These are phyloP conservation scores for Pristionchus japonicus DNA, from an alignment of 2,888 invertebrate genomes.

Conservation along the genomic window DNA sequence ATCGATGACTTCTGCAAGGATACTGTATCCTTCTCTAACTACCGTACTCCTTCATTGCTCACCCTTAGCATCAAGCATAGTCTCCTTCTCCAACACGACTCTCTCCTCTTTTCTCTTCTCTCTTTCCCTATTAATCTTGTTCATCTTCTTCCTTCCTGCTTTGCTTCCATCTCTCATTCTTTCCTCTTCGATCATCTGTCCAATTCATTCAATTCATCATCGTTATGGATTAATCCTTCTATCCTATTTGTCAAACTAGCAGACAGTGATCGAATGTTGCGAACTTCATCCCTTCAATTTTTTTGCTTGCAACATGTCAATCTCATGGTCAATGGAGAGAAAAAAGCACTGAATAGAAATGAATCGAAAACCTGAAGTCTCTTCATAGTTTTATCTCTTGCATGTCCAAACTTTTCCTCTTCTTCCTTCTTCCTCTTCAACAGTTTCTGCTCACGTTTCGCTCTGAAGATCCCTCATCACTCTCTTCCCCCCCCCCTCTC, in stretches of 20 bases:
- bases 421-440: slow-evolving; percentile 36
- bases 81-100: slow-evolving; percentile 50
- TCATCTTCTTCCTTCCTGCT: slow-evolving; percentile 45
- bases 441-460: slow-evolving; percentile 39
- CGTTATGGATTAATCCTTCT: background rate
- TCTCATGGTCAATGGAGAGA: too few relatives aligned
- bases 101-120: slow-evolving; percentile 44
- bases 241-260: background rate
- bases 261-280: background rate
- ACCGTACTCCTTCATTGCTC: background rate
- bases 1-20: slow-evolving; percentile 63
- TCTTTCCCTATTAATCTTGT: slow-evolving; percentile 38
- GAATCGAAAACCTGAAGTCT: slow-evolving; percentile 47
- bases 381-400: slow-evolving; percentile 46
- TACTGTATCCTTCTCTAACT: background rate
- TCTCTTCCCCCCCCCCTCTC: slow-evolving; percentile 50
- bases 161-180: slow-evolving; percentile 27
- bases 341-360: too few relatives aligned
- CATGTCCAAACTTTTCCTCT: slow-evolving; percentile 35
- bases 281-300: too few relatives aligned
- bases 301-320: too few relatives aligned
- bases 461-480: slow-evolving; percentile 45
- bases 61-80: slow-evolving; percentile 63
- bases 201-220: background rate
- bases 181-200: slow-evolving; percentile 29